Evolutionary conservation across 1,140 invertebrate genomes (phyloP).

Genomic region (Hirudo medicinalis): DNA sequence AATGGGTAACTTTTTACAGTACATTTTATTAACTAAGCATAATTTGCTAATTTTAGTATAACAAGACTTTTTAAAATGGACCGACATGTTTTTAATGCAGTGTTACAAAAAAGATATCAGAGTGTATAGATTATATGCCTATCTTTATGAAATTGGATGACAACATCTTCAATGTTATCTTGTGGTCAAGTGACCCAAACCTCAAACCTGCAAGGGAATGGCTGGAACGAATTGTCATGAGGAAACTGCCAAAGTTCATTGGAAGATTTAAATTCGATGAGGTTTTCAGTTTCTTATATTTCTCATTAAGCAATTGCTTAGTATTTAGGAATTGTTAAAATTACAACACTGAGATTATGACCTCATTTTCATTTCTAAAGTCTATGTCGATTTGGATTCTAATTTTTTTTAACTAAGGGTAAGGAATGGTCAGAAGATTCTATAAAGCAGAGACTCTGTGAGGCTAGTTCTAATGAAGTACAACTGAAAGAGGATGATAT

Average conservation of each 20-base stretch:
- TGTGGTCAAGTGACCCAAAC: constrained; percentile 23
- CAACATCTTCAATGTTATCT: constrained; percentile 25
- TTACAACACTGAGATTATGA: neutral
- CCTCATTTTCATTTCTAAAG: neutral
- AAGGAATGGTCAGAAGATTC: too few species aligned
- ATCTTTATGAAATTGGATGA: constrained; percentile 30
- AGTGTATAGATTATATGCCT: constrained; percentile 30
- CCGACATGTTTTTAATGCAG: neutral
- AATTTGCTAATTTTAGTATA: neutral
- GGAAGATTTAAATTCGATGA: constrained; percentile 2
- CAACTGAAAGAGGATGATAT: too few species aligned
- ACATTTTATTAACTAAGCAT: neutral
- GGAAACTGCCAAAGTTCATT: neutral
- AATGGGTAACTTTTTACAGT: neutral
- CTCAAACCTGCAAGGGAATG: constrained; percentile 24
- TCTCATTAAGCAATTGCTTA: neutral
- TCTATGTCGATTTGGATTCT: neutral
- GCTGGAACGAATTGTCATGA: constrained; percentile 22
- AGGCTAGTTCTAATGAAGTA: too few species aligned
- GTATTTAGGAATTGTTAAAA: neutral
- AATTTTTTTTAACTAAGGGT: too few species aligned
- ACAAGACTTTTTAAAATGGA: neutral
- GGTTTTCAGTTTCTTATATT: neutral
- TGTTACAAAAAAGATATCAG: constrained; percentile 14
- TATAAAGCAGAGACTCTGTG: too few species aligned